Evolutionary conservation across 2,888 invertebrate genomes (phyloP), one percentile per base, ranked within the genome.

Genomic region (Rhagium mordax): DNA sequence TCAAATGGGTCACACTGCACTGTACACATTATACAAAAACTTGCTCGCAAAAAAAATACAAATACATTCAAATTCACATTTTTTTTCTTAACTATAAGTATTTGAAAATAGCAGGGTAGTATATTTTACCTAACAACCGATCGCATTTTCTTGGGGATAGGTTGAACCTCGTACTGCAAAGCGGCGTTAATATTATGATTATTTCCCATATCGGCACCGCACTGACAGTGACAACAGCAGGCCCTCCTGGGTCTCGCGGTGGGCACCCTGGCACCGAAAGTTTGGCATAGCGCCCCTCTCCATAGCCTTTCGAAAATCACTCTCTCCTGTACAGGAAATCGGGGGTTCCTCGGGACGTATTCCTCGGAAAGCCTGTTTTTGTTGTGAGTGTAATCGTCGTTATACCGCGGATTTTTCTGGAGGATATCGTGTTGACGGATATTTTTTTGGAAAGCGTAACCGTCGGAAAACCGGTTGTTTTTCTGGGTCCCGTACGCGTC

Each of bases 301-400:
- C 94, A 94, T 65, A 94, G 88, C 18, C 93, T 89, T 82, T 94
- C 94, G 86, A 94, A 94, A 70, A 94, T 91, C 47, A 92, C 89
- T 74, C 93, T 89, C 81, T 93, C 91, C 81, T 92, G 91, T 0
- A 88, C 87, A n/a, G 88, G 87, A 64, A 87, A 88, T 7, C 89
- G 86, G 78, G 87, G 87, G 20, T 74, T 67, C 18, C 72, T 77
- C 72, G 64, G 68, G 16, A 21, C 47, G 20, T 57, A 67, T 20
- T 47, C 53, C 6, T 20, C 65, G 6, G 65, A 20, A n/a, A 48
- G 15, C 10, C 29, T 15, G 6, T 20, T 7, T 20, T 61, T 57
- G n/a, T 64, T 70, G 13, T 60, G 48, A 33, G 21, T 5, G 21
- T 49, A 60, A 16, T 24, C 60, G 51, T 27, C 21, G n/a, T 60